Percentiles rank a stretch among this genome's conserved stretches.
phyloP scores from a whole-genome alignment of 1,140 invertebrate genomes.

The Bombus impatiens region DNA sequence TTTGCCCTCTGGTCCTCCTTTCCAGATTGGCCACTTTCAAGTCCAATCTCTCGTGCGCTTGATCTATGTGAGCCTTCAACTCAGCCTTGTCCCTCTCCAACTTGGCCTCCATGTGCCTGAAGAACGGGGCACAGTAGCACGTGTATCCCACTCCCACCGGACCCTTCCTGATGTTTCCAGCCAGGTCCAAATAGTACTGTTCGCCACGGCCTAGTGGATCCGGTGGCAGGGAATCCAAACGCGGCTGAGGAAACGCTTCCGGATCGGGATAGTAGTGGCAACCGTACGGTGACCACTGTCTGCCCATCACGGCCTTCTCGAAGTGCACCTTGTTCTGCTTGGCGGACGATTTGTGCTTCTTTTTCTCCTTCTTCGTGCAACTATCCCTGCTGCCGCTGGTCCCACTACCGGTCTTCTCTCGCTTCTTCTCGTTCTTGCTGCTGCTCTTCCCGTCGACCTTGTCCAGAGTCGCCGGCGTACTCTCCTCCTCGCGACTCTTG shows the following conservation, averaged over 20 bases:
- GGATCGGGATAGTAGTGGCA: constrained; percentile 94
- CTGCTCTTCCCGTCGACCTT: constrained; percentile 72
- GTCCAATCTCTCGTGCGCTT: constrained; percentile 90
- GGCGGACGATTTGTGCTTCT: constrained; percentile 74
- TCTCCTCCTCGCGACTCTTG: constrained; percentile 75
- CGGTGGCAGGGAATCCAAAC: constrained; percentile 91
- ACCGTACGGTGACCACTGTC: constrained; percentile 93
- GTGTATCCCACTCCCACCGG: constrained; percentile 94
- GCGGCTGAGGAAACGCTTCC: constrained; percentile 91
- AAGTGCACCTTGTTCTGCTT: constrained; percentile 80
- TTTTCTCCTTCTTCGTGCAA: constrained; percentile 77
- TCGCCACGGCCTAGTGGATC: constrained; percentile 94
- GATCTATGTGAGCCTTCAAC: constrained; percentile 91
- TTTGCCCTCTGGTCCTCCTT: constrained; percentile 88
- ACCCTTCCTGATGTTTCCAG: constrained; percentile 97
- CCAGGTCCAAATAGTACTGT: constrained; percentile 96
- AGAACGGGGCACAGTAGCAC: constrained; percentile 92
- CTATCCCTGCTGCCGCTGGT: constrained; percentile 81
- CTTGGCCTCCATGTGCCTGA: constrained; percentile 93
- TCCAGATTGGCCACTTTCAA: constrained; percentile 92
- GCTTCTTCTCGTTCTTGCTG: constrained; percentile 72
- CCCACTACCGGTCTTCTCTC: constrained; percentile 77
- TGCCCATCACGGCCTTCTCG: constrained; percentile 75
- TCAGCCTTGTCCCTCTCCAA: constrained; percentile 93
- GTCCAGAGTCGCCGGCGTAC: constrained; percentile 36